phyloP scores from a whole-genome alignment of 2,888 invertebrate genomes.

The Chrysolina oricalcia region DNA sequence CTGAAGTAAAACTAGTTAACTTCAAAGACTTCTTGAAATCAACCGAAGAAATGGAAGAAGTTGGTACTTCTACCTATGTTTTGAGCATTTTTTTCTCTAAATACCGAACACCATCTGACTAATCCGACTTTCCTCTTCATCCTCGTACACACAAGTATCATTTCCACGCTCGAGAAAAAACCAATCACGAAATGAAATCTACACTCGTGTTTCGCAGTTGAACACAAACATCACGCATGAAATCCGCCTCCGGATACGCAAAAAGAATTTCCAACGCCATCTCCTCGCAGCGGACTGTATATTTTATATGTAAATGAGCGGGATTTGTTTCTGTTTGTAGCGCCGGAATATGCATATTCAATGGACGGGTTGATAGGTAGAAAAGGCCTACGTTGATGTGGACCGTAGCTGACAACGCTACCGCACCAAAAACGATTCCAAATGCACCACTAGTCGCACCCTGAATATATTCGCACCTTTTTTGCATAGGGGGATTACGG shows the following conservation, averaged over 20 bases:
- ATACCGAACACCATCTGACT: no score
- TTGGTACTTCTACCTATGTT: no score
- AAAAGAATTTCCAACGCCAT: slow-evolving; percentile 8
- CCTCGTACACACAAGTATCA: no score
- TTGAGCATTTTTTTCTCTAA: no score
- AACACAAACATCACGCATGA: slow-evolving; percentile 11
- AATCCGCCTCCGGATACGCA: not conserved
- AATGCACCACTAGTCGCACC: slow-evolving; percentile 43
- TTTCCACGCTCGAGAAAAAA: not conserved
- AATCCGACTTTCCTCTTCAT: no score
- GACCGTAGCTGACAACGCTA: slow-evolving; percentile 36
- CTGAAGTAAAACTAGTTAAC: no score
- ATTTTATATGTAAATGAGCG: slow-evolving; percentile 55
- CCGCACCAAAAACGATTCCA: slow-evolving; percentile 34
- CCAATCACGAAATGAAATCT: not conserved
- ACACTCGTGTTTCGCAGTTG: not conserved
- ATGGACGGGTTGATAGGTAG: slow-evolving; percentile 52
- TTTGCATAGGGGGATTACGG: slow-evolving; percentile 31
- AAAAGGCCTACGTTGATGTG: slow-evolving; percentile 48
- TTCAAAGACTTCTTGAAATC: no score
- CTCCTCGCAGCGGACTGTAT: slow-evolving; percentile 26
- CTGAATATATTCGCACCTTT: slow-evolving; percentile 49
- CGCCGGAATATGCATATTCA: slow-evolving; percentile 55
- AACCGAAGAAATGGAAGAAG: no score
- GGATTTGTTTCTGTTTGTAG: slow-evolving; percentile 52